phyloP scores from a whole-genome alignment of 2,888 invertebrate species.

The Melanchra persicariae region DNA sequence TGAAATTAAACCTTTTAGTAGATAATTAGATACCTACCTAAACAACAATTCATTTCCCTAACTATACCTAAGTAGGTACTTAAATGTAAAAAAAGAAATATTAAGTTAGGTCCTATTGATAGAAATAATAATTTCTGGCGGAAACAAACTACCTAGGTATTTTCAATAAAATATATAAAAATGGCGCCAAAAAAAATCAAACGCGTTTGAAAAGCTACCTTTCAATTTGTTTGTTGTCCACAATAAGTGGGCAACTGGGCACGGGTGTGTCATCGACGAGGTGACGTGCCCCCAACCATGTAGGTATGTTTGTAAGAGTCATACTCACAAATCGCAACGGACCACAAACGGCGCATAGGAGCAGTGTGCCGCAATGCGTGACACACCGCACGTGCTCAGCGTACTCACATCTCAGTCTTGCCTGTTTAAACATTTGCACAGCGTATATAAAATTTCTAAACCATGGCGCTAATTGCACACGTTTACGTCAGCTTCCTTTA shows the following conservation, averaged over 20 bases:
- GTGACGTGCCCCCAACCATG: conserved; percentile 74
- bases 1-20: not conserved
- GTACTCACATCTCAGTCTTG: conserved; percentile 13
- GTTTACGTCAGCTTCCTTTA: conserved; percentile 39
- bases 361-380: conserved; percentile 33
- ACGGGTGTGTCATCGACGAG: conserved; percentile 68
- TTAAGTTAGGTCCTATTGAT: not conserved
- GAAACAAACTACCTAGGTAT: not conserved
- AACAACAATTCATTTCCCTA: not conserved
- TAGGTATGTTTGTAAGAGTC: conserved; percentile 48
- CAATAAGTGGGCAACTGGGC: conserved; percentile 4
- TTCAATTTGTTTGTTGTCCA: conserved; percentile 18
- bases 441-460: conserved; percentile 6
- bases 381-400: conserved; percentile 48
- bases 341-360: conserved; percentile 20
- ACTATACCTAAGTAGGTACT: not conserved
- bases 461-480: conserved; percentile 15
- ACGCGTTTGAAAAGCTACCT: too few relatives aligned
- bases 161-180: too few relatives aligned
- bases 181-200: not conserved
- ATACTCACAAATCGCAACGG: conserved; percentile 61
- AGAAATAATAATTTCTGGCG: not conserved
- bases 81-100: not conserved
- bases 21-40: too few relatives aligned
- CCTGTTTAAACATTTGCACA: conserved; percentile 16